Evolutionary conservation across 1,140 invertebrate species (phyloP), one percentile per base, ranked within the genome.

Genomic region (Lordiphosa mommai): DNA sequence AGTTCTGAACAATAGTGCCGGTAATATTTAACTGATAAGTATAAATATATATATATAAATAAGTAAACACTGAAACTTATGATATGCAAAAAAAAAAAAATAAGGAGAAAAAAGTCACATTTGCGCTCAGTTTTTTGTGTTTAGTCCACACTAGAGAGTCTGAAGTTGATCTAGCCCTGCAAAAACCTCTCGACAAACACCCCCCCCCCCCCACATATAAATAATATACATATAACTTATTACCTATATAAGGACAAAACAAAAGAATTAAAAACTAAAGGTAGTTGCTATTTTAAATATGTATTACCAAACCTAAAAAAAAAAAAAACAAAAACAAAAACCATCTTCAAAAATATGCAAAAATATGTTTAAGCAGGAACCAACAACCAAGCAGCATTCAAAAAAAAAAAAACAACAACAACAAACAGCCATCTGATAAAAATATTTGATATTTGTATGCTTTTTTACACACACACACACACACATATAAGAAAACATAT

Each of bases 231-330:
- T 85, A 85, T 85, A 73, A 85, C 73, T 82, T 85, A 85, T 67
- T 85, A 85, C 59, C 60, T 79, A 85, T 65, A 77, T 72, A 84
- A 77, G 58, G 50, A 69, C 49, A 55, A 76, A 66, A 51, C 51
- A 72, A 60, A 66, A 60, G 38, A 51, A 37, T 46, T 47, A 58
- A 76, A 67, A 61, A 56, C 60, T 50, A 64, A 47, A 63, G 64
- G 77, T 84, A 84, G 77, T 85, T 72, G 77, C 68, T 84, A 84
- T 84, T 84, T 84, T 85, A 84, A 84, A 77, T 84, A 79, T 79
- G 65, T 79, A 82, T 82, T 80, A 88, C 76, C 68, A 69, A 48
- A 84, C 60, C 44, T 53, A 60, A 16, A 58, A 55, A 67, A 63
- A 57, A 16, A 13, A 52, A 44, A 30, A 29, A 32, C 7, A 40